Evolutionary conservation across 2,113 vertebrate genomes (phyloP), one percentile per base, ranked within the genome.

Genomic region (Plecturocebus donacophilus): DNA sequence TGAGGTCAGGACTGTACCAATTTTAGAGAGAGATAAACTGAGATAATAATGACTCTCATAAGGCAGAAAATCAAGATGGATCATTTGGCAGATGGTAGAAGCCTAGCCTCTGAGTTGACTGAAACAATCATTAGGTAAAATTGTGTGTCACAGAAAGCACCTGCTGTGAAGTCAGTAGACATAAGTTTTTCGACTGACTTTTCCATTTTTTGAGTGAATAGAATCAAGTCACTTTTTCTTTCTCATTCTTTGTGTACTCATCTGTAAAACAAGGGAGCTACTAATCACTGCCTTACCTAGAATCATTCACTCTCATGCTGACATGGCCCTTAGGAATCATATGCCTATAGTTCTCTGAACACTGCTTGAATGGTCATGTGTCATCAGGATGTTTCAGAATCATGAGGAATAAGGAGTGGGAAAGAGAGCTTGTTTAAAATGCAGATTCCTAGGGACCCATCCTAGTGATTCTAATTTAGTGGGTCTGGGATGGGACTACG

Each of bases 1-100:
- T 80, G 81, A 91, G 80, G 93, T 96, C 83, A 97, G 40, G 21
- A 47, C 81, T 96, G n/a, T 88, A 94, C 96, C 96, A 86, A 80
- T 83, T 97, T 97, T 52, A 92, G 77, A 96, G 81, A 70, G 71
- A 96, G 92, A 95, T 64, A 96, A 96, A 97, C 95, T 96, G 97
- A 97, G 90, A 90, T 75, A 79, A 94, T 94, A 88, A 88, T 86
- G 92, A 79, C 27, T 66, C 83, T 88, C 49, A 40, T 73, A 77
- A 96, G 81, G 12, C 11, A 86, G 56, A 89, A 61, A 96, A 96
- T 91, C 68, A 95, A 87, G 91, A 95, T 21, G 52, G 64, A 82
- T 82, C 84, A 56, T 81, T 95, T 92, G 91, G 54, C 75, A 96
- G 70, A 80, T 70, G 70, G 83, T 32, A 83, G 89, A 87, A 45